Conservation (phyloP, 2,888 invertebrate genomes). For the Brachynemurus nebulosus region DNA sequence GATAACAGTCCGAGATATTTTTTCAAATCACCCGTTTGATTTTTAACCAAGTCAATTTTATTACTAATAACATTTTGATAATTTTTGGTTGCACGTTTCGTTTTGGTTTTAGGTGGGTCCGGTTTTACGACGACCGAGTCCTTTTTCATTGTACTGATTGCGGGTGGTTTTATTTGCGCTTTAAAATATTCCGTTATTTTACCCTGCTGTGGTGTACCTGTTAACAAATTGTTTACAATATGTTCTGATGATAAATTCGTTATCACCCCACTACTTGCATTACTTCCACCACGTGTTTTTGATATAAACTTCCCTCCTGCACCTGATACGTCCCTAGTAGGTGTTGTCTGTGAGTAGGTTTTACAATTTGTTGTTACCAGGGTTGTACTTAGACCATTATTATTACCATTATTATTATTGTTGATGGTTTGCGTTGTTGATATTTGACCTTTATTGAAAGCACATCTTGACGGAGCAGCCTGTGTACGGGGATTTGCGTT, state of each 20-base stretch:
- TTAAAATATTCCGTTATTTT: slow-evolving; percentile 79
- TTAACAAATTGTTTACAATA: not conserved
- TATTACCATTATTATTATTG: not conserved
- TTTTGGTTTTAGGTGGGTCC: too few species aligned
- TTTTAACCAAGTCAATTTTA: slow-evolving; percentile 5
- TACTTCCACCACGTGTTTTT: slow-evolving; percentile 2
- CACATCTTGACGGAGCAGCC: not conserved
- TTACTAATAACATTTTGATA: slow-evolving; percentile 1
- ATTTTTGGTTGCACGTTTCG: not conserved
- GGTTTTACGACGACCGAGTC: slow-evolving; percentile 20
- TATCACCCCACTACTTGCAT: not conserved
- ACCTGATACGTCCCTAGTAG: too few species aligned
- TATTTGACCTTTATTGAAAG: too few species aligned
- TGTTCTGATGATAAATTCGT: not conserved
- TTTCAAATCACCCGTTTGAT: slow-evolving; percentile 3
- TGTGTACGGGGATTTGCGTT: not conserved
- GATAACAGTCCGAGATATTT: slow-evolving; percentile 8
- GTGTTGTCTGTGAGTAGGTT: too few species aligned
- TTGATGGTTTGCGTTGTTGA: too few species aligned
- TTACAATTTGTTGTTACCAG: not conserved
- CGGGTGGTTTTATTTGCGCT: slow-evolving; percentile 61
- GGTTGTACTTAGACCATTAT: not conserved
- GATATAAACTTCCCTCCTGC: not conserved
- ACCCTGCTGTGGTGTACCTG: slow-evolving; percentile 38
- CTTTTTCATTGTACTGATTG: slow-evolving; percentile 24